phyloP scores from a whole-genome alignment of 2,888 invertebrate genomes.

The Lasius platythorax region DNA sequence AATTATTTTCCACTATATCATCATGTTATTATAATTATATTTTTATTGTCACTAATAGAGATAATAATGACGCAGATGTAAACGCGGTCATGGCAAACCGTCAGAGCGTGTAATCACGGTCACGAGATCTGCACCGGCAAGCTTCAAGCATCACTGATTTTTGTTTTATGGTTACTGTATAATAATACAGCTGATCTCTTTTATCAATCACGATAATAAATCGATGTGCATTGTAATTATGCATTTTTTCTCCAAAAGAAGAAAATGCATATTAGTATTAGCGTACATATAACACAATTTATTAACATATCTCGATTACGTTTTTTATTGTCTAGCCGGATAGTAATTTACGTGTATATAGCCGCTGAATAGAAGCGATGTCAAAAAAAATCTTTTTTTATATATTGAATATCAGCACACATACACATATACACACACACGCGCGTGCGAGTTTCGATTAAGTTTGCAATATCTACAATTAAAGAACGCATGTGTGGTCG shows the following conservation, averaged over 20 bases:
- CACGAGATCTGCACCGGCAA: background rate
- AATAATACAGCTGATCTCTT: background rate
- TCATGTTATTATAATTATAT: background rate
- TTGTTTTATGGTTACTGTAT: background rate
- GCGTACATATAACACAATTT: background rate
- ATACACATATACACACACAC: background rate
- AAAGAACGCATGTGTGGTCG: background rate
- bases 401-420: background rate
- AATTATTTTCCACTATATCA: background rate
- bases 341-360: background rate
- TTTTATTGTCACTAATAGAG: background rate
- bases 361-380: background rate
- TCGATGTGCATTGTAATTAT: background rate
- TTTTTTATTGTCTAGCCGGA: background rate
- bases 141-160: background rate
- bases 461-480: background rate
- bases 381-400: slow-evolving; percentile 7
- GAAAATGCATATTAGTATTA: background rate
- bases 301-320: background rate
- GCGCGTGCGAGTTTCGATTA: background rate
- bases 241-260: background rate
- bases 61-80: slow-evolving; percentile 4
- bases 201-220: slow-evolving; percentile 1
- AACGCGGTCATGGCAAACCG: slow-evolving; percentile 49
- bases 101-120: slow-evolving; percentile 11